phyloP scores from a whole-genome alignment of 1,140 invertebrate species.

The Penaeus indicus region DNA sequence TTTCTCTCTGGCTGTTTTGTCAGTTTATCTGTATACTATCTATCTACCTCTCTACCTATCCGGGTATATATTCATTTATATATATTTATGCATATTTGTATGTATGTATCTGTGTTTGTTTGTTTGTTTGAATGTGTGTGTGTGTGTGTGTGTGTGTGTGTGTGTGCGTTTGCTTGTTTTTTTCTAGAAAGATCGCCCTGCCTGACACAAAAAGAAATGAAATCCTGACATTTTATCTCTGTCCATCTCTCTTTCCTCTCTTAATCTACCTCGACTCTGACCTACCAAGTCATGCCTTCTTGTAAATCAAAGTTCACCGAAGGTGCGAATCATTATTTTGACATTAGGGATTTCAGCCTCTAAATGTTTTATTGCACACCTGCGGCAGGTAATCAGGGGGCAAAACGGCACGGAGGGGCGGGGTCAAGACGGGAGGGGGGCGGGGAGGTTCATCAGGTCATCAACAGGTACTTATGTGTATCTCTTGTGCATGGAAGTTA shows the following conservation, averaged over 20 bases:
- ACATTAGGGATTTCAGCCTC: constrained; percentile 48
- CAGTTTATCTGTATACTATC: neutral
- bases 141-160: neutral
- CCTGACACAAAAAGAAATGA: too few relatives aligned
- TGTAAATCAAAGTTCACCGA: constrained; percentile 38
- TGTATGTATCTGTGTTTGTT: neutral
- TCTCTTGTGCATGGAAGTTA: too few relatives aligned
- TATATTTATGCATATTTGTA: neutral
- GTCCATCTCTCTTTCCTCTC: too few relatives aligned
- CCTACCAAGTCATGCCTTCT: too few relatives aligned
- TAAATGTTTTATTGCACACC: constrained; percentile 44
- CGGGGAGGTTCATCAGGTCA: neutral
- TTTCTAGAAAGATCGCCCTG: too few relatives aligned
- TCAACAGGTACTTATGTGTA: too few relatives aligned
- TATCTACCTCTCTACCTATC: neutral
- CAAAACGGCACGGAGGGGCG: neutral
- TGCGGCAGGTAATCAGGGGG: neutral
- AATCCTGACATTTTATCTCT: too few relatives aligned
- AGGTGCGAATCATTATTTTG: constrained; percentile 61
- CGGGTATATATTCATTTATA: neutral
- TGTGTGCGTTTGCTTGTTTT: neutral
- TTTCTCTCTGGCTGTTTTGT: neutral
- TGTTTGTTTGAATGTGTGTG: neutral
- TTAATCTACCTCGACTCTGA: too few relatives aligned
- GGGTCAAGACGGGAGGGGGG: neutral